phyloP scores from a whole-genome alignment of 1,140 invertebrate species.

The Zeugodacus cucurbitae region DNA sequence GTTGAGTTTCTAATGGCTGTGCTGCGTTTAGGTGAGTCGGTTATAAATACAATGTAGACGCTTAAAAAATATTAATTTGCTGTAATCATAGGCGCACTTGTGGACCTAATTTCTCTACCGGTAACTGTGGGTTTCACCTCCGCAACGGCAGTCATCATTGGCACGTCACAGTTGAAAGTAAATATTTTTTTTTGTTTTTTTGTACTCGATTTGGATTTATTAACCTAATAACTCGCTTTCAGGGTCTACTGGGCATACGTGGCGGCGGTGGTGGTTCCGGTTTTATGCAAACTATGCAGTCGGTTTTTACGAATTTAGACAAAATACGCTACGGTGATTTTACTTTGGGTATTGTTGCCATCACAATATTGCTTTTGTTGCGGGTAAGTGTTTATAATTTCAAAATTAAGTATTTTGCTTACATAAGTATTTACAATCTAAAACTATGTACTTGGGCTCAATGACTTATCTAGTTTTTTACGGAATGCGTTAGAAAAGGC shows the following conservation, averaged over 20 bases:
- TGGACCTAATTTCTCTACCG: conserved; percentile 92
- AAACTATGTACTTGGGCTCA: too few species aligned
- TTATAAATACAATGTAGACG: neutral
- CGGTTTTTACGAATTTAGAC: conserved; percentile 71
- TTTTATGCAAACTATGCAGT: conserved; percentile 72
- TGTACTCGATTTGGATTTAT: neutral
- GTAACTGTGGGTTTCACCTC: conserved; percentile 94
- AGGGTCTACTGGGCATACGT: conserved; percentile 78
- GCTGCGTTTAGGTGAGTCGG: conserved; percentile 77
- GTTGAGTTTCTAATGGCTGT: conserved; percentile 86
- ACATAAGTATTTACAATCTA: too few species aligned
- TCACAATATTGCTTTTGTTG: conserved; percentile 73
- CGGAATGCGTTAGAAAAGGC: too few species aligned
- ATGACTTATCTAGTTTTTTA: too few species aligned
- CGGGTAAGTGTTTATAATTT: conserved; percentile 69
- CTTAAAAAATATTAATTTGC: neutral
- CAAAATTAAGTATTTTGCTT: too few species aligned
- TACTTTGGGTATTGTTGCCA: conserved; percentile 73
- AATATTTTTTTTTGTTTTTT: neutral
- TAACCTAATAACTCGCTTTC: neutral
- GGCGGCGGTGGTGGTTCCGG: conserved; percentile 69
- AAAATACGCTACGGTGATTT: conserved; percentile 72
- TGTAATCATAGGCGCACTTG: conserved; percentile 81
- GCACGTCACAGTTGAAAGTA: conserved; percentile 85
- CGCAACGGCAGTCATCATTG: conserved; percentile 91